A percentile compares a stretch with the other conserved stretches of the same genome.
These are phyloP conservation scores for Harmothoe impar DNA, from an alignment of 2,888 invertebrate species.

Conservation along the genomic window DNA sequence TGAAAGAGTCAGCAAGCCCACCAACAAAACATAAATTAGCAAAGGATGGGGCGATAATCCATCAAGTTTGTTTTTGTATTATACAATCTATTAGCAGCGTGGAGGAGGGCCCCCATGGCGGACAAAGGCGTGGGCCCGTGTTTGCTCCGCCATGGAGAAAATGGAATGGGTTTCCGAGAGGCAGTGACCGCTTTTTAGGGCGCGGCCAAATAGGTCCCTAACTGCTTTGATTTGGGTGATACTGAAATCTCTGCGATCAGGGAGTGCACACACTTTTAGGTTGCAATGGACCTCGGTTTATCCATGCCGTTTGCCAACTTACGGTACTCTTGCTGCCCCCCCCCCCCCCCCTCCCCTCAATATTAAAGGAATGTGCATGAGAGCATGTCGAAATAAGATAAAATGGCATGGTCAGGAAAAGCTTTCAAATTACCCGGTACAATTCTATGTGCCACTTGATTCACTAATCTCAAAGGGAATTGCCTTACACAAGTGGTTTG, in stretches of 20 bases:
- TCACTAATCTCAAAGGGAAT: no score
- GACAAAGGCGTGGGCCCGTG: constrained; percentile 38
- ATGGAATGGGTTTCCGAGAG: constrained; percentile 47
- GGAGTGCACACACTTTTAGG: no score
- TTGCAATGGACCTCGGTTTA: no score
- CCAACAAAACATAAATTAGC: constrained; percentile 61
- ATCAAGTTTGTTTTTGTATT: constrained; percentile 56
- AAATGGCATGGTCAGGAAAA: no score
- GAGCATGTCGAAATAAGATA: no score
- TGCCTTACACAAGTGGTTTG: no score
- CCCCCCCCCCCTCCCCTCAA: not conserved
- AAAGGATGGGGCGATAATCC: constrained; percentile 51
- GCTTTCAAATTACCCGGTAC: no score
- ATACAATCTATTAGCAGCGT: constrained; percentile 58
- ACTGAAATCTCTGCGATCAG: not conserved
- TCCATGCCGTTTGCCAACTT: no score
- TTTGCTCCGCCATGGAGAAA: constrained; percentile 52
- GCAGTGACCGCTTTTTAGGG: not conserved
- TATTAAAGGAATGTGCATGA: no score
- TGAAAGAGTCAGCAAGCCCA: constrained; percentile 55
- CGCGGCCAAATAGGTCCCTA: constrained; percentile 32
- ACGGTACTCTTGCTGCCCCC: no score
- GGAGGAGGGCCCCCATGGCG: not conserved
- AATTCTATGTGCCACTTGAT: no score
- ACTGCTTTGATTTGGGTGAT: constrained; percentile 20